Percentiles rank a stretch among this genome's conserved stretches.
These are phyloP conservation scores for Cheirogaleus major DNA, from an alignment of 2,797 vertebrate genomes.

Conservation along the genomic window DNA sequence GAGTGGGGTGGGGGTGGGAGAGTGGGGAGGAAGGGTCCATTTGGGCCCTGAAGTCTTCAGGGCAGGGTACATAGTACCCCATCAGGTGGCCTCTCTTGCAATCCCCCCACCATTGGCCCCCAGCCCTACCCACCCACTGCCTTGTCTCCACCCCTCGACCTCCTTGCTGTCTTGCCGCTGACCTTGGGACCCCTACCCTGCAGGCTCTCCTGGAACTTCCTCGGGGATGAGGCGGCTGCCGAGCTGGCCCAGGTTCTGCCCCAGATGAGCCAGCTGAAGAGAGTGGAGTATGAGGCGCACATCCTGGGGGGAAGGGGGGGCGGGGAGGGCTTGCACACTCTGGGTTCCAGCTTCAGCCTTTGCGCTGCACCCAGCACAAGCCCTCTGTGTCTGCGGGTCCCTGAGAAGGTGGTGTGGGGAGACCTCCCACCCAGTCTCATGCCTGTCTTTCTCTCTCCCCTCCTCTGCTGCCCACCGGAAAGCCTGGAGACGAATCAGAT, in stretches of 20 bases:
- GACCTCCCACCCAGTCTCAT: background rate
- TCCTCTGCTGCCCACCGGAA: background rate
- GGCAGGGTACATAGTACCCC: background rate
- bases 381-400: background rate
- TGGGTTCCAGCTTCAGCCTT: background rate
- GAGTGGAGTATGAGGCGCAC: constrained; percentile 89
- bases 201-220: constrained; percentile 93
- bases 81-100: background rate
- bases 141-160: fast-evolving
- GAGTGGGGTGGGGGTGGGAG: background rate
- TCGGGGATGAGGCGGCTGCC: constrained; percentile 87
- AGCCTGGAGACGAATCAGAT: constrained; percentile 93
- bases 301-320: background rate
- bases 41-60: background rate
- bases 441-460: constrained; percentile 16
- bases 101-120: fast-evolving
- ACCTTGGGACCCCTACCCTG: background rate
- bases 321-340: background rate
- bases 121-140: background rate
- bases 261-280: constrained; percentile 86
- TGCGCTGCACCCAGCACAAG: background rate
- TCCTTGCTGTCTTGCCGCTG: background rate
- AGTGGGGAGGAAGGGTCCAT: background rate
- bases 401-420: background rate
- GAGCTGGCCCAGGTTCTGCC: constrained; percentile 88